Evolutionary conservation across 2,113 vertebrate species (phyloP), one percentile per base, ranked within the genome.

Genomic region (Ictidomys tridecemlineatus): DNA sequence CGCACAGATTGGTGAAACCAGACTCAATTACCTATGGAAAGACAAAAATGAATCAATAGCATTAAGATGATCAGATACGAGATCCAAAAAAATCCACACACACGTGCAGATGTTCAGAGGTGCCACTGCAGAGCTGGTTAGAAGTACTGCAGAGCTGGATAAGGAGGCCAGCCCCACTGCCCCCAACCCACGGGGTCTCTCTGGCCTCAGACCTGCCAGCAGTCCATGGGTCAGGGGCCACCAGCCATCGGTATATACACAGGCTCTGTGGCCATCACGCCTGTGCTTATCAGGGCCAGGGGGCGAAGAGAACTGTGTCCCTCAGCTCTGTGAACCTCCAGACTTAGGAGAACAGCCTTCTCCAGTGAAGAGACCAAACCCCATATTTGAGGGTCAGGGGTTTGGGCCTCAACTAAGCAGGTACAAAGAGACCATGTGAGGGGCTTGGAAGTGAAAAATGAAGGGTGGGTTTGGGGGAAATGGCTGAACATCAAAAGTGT

Each of bases 391-490:
- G 11, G 10, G 30, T 39, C 45, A 26, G 58, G 34, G 51, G 39
- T 51, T 76, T 58, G 11, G 28, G 42, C n/a, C 24, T 87, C 74
- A 63, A 51, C 39, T 17, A 45, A 86, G 42, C 48, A 20, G n/a
- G 45, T 8, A 26, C 39, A 73, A 72, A 65, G 30, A 70, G 69
- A 63, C 3, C 20, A 14, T 6, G 2, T 1, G 4, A 42, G 65
- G 63, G 26, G 24, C 65, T 42, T 1, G 0, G 14, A 72, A 7
- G 20, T 1, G 5, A 51, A 28, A 26, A n/a, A 28, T 8, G 2
- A 83, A 63, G 7, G 22, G 24, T 22, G 34, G 58, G 10, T 51
- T 26, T 73, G 39, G 58, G 58, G 42, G 7, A 86, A 73, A 48
- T 2, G 20, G 39, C 56, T 0, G 4, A 9, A 34, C 51, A 22